Evolutionary conservation across 2,797 vertebrate species (phyloP).

Genomic region (Antrozous pallidus): DNA sequence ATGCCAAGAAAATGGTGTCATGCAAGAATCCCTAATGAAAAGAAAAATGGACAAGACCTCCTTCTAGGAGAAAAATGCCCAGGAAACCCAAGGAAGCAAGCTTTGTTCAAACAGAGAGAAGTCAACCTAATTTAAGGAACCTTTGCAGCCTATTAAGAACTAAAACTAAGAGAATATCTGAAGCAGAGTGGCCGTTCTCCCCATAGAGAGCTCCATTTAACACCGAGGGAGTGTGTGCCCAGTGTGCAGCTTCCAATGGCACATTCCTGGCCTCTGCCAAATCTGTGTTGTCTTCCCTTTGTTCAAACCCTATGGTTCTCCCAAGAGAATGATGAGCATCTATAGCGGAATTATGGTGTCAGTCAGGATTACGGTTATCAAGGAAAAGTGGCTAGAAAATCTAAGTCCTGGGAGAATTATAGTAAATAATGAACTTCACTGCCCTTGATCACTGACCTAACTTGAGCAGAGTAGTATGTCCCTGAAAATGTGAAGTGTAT

Average conservation of each 20-base stretch:
- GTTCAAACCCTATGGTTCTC: background rate
- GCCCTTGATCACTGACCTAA: background rate
- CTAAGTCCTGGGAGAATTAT: no score
- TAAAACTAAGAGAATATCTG: background rate
- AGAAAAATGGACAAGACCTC: constrained; percentile 60
- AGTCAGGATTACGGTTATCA: background rate
- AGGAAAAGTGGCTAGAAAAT: background rate
- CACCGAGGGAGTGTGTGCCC: background rate
- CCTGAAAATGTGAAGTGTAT: background rate
- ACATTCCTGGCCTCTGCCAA: background rate
- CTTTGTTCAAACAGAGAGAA: constrained; percentile 37
- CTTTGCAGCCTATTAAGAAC: background rate
- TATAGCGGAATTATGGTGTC: background rate
- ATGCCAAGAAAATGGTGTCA: constrained; percentile 81
- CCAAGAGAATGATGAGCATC: background rate
- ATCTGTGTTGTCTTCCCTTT: background rate
- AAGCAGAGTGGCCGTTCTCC: background rate
- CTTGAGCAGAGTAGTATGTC: background rate
- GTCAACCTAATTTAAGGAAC: background rate
- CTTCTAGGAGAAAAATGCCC: constrained; percentile 73
- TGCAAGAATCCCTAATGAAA: constrained; percentile 55
- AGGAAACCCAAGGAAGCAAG: constrained; percentile 49
- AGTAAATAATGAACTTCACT: background rate
- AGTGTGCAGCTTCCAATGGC: background rate
- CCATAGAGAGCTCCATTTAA: background rate